phyloP scores from a whole-genome alignment of 2,888 invertebrate genomes.

The Pharmacophagus antenor region DNA sequence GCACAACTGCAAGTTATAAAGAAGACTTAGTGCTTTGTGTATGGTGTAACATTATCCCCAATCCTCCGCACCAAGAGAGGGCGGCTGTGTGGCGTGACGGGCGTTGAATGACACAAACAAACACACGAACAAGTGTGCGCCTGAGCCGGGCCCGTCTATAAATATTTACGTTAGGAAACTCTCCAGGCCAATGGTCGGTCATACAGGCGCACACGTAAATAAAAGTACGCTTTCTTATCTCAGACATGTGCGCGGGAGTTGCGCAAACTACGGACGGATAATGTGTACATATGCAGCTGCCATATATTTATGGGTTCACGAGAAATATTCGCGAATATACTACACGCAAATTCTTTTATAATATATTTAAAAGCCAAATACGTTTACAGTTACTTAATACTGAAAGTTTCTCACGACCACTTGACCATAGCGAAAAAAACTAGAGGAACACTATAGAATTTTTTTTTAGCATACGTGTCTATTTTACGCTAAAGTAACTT shows the following conservation, averaged over 20 bases:
- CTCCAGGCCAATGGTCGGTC: conserved; percentile 74
- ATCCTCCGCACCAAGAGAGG: conserved; percentile 3
- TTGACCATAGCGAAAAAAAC: background rate
- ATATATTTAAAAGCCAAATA: background rate
- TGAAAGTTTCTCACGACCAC: background rate
- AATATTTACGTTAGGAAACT: conserved; percentile 79
- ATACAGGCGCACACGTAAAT: conserved; percentile 64
- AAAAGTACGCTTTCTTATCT: conserved; percentile 78
- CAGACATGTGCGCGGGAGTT: conserved; percentile 64
- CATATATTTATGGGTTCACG: conserved; percentile 2
- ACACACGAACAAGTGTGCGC: conserved; percentile 73
- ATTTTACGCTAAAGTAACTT: too few species aligned
- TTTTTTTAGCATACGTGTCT: too few species aligned
- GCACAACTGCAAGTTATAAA: conserved; percentile 17
- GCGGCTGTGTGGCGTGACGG: conserved; percentile 30
- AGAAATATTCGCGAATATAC: conserved; percentile 19
- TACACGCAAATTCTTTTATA: background rate
- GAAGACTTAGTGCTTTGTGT: conserved; percentile 32
- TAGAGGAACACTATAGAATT: too few species aligned
- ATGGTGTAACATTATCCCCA: conserved; percentile 17
- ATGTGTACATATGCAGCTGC: conserved; percentile 31
- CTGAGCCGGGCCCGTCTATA: conserved; percentile 64
- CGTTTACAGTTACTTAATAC: background rate
- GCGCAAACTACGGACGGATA: conserved; percentile 60
- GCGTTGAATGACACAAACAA: conserved; percentile 78